phyloP scores from a whole-genome alignment of 2,797 vertebrate species.

The Austrolebias charrua region DNA sequence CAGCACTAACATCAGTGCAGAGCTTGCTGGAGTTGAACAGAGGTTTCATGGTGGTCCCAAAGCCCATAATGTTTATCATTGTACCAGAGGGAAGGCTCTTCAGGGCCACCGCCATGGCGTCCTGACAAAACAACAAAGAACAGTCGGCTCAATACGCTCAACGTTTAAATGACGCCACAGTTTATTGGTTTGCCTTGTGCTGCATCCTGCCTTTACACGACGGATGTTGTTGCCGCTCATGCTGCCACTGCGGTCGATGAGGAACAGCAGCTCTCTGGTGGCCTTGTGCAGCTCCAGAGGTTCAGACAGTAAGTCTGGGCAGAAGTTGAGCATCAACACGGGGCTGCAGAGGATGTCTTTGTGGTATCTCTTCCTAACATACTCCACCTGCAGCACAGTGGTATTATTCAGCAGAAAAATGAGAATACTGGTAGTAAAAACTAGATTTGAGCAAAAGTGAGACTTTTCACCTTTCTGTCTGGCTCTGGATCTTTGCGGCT shows the following conservation, averaged over 20 bases:
- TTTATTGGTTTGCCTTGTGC: background rate
- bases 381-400: conserved; percentile 82
- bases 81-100: conserved; percentile 91
- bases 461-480: conserved; percentile 84
- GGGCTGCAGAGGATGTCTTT: conserved; percentile 94
- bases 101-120: conserved; percentile 88
- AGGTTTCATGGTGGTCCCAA: conserved; percentile 80
- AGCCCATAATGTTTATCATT: conserved; percentile 86
- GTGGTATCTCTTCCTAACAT: conserved; percentile 92
- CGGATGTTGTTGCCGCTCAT: conserved; percentile 76
- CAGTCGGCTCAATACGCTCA: background rate
- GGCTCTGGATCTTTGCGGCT: conserved; percentile 84
- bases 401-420: background rate
- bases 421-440: background rate
- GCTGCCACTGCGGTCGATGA: conserved; percentile 82
- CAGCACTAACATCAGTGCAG: conserved; percentile 87
- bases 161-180: background rate
- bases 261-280: conserved; percentile 90
- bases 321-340: conserved; percentile 96
- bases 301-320: conserved; percentile 78
- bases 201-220: conserved; percentile 81
- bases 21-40: conserved; percentile 88
- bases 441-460: background rate
- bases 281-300: conserved; percentile 83
- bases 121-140: conserved; percentile 72